Evolutionary conservation across 2,888 invertebrate genomes (phyloP).

Genomic region (Mactromeris polynyma): DNA sequence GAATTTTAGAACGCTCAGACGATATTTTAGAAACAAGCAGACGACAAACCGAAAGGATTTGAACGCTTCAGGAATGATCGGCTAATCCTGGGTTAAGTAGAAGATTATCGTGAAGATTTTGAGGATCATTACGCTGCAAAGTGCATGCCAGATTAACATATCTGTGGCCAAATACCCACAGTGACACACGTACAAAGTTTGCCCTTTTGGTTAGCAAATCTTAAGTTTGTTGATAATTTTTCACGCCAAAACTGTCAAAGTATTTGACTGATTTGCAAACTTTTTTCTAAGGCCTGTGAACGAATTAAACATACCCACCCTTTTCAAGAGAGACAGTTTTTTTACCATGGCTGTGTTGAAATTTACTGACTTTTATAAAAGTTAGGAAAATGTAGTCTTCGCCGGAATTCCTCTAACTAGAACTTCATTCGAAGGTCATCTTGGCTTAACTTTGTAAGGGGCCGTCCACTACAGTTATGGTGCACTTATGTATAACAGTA

Average conservation of each 20-base stretch:
- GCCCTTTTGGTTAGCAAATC: not conserved
- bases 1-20: not conserved
- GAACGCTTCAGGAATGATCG: slow-evolving; percentile 32
- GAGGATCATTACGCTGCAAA: slow-evolving; percentile 30
- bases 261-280: not conserved
- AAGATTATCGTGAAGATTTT: slow-evolving; percentile 28
- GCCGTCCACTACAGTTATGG: no score
- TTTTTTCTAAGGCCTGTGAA: not conserved
- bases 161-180: not conserved
- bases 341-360: no score
- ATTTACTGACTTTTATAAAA: no score
- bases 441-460: no score
- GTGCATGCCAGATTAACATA: slow-evolving; percentile 39
- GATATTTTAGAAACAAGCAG: not conserved
- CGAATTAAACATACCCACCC: not conserved
- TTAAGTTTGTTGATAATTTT: not conserved
- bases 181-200: not conserved
- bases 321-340: not conserved
- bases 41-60: slow-evolving; percentile 10
- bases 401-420: no score
- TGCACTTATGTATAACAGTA: no score
- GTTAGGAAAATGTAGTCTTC: no score
- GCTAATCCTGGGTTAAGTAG: slow-evolving; percentile 47
- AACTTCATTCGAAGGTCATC: no score
- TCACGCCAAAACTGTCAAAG: not conserved